Conservation (phyloP, 1,140 invertebrate species). For the Drosophila teissieri region DNA sequence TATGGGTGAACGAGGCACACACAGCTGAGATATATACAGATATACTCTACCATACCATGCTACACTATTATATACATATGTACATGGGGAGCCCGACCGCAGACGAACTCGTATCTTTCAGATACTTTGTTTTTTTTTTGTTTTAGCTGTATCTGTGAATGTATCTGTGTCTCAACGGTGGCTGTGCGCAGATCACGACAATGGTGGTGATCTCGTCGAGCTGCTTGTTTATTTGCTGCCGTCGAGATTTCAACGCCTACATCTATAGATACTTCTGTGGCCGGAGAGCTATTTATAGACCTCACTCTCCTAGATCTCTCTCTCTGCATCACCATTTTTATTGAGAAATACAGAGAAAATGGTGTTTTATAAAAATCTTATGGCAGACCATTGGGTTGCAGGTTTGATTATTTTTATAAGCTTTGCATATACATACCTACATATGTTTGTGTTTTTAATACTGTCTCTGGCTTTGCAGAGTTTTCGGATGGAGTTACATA, state of each 20-base stretch:
- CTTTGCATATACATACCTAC: too few relatives aligned
- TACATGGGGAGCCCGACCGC: conserved; percentile 11
- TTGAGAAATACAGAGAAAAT: neutral
- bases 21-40: conserved; percentile 13
- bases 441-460: too few relatives aligned
- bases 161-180: conserved; percentile 36
- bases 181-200: conserved; percentile 50
- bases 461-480: neutral
- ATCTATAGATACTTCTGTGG: conserved; percentile 43
- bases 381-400: too few relatives aligned
- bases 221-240: conserved; percentile 43
- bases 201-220: conserved; percentile 41
- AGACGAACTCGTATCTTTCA: conserved; percentile 28
- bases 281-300: conserved; percentile 48
- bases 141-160: neutral
- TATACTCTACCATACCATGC: neutral
- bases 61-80: neutral
- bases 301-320: conserved; percentile 3
- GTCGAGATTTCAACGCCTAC: conserved; percentile 70
- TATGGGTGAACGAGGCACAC: conserved; percentile 72
- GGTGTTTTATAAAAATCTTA: neutral
- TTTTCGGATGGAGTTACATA: conserved; percentile 11
- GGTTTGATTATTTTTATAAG: too few relatives aligned
- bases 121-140: conserved; percentile 13
- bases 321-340: conserved; percentile 15